Conservation (phyloP, 2,113 vertebrate genomes). For the Ornithorhynchus anatinus region DNA sequence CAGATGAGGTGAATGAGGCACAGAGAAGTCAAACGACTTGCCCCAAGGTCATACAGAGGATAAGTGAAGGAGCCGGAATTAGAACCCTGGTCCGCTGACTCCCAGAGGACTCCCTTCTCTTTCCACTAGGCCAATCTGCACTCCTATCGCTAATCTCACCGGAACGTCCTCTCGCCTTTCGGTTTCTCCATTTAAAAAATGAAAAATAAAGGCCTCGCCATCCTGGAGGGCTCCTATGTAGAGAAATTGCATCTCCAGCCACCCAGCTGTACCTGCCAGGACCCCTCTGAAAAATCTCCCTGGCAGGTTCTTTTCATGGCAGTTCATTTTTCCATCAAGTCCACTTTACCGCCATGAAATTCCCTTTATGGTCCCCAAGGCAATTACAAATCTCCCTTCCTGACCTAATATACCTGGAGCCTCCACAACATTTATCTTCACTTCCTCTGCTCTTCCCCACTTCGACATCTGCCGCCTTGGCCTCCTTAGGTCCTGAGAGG, state of each 20-base stretch:
- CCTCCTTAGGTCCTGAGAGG: conserved; percentile 1
- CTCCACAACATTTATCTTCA: conserved; percentile 2
- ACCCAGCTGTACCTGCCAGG: not conserved
- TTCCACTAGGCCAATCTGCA: no score
- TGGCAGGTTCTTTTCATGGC: not conserved
- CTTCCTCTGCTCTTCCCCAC: not conserved
- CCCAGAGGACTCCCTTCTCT: no score
- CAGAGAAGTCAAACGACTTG: no score
- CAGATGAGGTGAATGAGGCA: no score
- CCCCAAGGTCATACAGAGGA: no score
- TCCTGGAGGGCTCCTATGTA: not conserved
- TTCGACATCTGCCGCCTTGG: not conserved
- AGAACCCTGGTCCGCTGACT: no score
- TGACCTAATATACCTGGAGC: not conserved
- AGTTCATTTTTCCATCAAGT: not conserved
- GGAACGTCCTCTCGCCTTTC: no score
- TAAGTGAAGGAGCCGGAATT: no score
- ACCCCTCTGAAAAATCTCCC: not conserved
- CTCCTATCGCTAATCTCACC: no score
- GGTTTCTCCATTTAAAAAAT: no score
- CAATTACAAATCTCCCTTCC: not conserved
- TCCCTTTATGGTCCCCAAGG: not conserved
- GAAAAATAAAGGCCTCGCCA: not conserved
- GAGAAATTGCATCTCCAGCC: not conserved
- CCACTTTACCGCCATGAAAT: not conserved